Evolutionary conservation across 2,797 vertebrate species (phyloP).

Genomic region (Gambelia wislizenii): DNA sequence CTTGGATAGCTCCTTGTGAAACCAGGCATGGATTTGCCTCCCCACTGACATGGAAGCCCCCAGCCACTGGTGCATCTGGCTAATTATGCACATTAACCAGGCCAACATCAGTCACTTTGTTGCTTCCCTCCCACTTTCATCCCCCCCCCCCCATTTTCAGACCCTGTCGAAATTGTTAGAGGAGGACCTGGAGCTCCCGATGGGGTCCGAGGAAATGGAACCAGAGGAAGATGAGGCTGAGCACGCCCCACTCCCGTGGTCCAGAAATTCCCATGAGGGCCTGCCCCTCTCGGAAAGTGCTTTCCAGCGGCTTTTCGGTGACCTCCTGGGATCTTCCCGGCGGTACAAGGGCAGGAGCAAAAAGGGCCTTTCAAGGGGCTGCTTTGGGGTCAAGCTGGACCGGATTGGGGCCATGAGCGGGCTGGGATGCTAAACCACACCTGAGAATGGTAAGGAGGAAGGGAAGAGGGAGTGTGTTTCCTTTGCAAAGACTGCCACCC

Average conservation of each 20-base stretch:
- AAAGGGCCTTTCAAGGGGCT: conserved; percentile 68
- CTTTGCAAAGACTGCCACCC: too few species aligned
- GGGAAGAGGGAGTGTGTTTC: too few species aligned
- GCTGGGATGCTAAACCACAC: conserved; percentile 68
- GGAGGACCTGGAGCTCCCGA: conserved; percentile 60
- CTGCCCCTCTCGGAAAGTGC: rapidly evolving
- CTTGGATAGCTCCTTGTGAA: too few species aligned
- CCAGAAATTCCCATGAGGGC: neutral
- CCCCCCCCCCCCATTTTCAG: conserved; percentile 41
- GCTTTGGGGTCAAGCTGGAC: conserved; percentile 75
- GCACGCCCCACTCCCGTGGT: conserved; percentile 21
- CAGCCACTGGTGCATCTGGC: too few species aligned
- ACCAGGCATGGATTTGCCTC: too few species aligned
- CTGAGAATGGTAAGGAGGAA: conserved; percentile 43
- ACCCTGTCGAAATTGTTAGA: conserved; percentile 54
- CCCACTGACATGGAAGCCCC: too few species aligned
- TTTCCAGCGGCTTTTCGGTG: conserved; percentile 41
- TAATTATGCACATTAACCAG: too few species aligned
- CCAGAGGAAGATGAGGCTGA: conserved; percentile 19
- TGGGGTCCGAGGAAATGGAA: conserved; percentile 51
- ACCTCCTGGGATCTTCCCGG: conserved; percentile 45
- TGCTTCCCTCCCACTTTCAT: neutral
- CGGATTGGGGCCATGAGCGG: conserved; percentile 76
- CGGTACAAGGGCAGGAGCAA: conserved; percentile 61
- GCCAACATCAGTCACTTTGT: neutral